phyloP scores from a whole-genome alignment of 2,888 invertebrate species.

The Stenodema calcarata region DNA sequence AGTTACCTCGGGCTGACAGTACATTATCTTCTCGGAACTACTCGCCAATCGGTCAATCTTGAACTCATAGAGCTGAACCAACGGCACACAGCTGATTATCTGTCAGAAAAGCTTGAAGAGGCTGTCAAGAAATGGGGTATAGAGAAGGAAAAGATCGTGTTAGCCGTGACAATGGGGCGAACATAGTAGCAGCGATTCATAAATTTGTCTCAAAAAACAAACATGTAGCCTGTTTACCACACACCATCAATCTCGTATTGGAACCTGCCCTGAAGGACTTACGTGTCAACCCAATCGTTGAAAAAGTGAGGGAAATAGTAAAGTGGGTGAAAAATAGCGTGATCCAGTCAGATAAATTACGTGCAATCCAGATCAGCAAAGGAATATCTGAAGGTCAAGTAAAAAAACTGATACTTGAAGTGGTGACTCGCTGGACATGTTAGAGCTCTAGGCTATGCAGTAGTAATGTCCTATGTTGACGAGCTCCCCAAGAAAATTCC shows the following conservation, averaged over 20 bases:
- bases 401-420: conserved; percentile 42
- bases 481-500: too few relatives aligned
- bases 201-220: conserved; percentile 28
- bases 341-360: conserved; percentile 33
- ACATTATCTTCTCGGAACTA: conserved; percentile 1
- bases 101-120: background rate
- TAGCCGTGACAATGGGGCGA: conserved; percentile 14
- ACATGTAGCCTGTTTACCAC: conserved; percentile 31
- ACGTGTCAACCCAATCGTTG: background rate
- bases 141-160: background rate
- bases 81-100: background rate
- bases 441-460: too few relatives aligned
- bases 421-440: conserved; percentile 14
- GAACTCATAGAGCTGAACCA: background rate
- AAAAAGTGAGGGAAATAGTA: conserved; percentile 39
- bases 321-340: conserved; percentile 45
- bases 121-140: conserved; percentile 6
- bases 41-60: background rate
- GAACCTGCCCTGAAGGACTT: conserved; percentile 2
- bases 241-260: conserved; percentile 29
- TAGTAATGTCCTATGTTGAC: too few relatives aligned
- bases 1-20: conserved; percentile 10
- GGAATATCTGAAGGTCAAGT: conserved; percentile 23
- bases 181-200: conserved; percentile 3
- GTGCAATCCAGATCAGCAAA: background rate